Evolutionary conservation across 2,113 vertebrate genomes (phyloP), one percentile per base, ranked within the genome.

Genomic region (Sander vitreus): DNA sequence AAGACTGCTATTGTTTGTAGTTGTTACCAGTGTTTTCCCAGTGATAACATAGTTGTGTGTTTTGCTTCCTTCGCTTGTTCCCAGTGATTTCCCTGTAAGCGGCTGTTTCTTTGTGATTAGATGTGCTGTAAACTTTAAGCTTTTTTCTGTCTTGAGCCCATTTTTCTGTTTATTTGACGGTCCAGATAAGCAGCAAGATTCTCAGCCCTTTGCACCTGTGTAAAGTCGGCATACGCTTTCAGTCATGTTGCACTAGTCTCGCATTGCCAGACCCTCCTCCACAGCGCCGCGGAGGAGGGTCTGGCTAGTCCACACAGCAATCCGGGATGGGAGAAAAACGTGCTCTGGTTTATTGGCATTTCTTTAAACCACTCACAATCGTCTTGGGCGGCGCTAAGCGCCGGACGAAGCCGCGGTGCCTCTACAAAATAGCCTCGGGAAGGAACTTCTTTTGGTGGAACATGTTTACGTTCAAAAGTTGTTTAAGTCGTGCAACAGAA

Each of bases 91-190:
- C 23, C 30, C 45, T 1, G 0, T 30, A n/a, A 73, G 51, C 83
- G 80, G 57, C 58, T 83, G 81, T 18, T 76, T 2, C 55, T 59
- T 45, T 69, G 25, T 80, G 68, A 87, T 74, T 74, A 21, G 15
- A 45, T 45, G 1, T 1, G 25, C 19, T 75, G 33, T 36, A 73
- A 30, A 53, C 43, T 47, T 39, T 1, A 43, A 43, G 51, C 63
- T 48, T 47, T 45, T 55, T 36, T 36, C 50, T 25, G 6, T 59
- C 54, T 25, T 21, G 19, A 62, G 25, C 55, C 62, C 14, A 36
- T 30, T 62, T 66, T 39, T 65, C n/a, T 43, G 39, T 39, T 64
- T 43, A 23, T n/a, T n/a, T n/a, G 18, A 30, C 25, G 16, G 33
- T 50, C 30, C 6, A 36, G 65, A 64, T 70, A 63, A 69, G 36